Evolutionary conservation across 35 echinoderm and acorn worm genomes (phyloP).

Genomic region (Diadema setosum): DNA sequence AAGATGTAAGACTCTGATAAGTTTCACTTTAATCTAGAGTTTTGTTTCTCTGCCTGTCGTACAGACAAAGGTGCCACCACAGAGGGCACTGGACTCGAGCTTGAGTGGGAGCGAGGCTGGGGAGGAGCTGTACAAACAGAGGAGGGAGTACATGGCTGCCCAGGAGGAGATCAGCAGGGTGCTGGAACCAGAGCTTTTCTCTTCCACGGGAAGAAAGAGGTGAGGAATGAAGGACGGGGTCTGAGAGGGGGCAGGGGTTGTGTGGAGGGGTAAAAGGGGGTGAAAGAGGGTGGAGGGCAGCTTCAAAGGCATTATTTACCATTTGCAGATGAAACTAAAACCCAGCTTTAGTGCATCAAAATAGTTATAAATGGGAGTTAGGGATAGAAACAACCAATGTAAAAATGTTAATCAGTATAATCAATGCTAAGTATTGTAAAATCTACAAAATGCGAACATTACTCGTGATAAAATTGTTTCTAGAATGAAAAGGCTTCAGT

Average conservation of each 20-base stretch:
- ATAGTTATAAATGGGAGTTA: too few species aligned
- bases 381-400: too few species aligned
- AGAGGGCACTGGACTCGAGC: background rate
- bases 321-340: too few species aligned
- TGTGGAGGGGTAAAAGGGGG: background rate
- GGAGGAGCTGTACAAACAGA: constrained; percentile 9
- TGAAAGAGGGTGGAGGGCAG: background rate
- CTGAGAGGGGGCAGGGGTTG: background rate
- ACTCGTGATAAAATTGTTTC: too few species aligned
- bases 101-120: background rate
- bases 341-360: too few species aligned
- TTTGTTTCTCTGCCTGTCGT: background rate
- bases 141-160: background rate
- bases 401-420: too few species aligned
- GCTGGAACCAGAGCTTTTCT: constrained; percentile 9
- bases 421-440: too few species aligned
- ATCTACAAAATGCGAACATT: too few species aligned
- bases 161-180: constrained; percentile 1
- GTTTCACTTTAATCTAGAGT: background rate
- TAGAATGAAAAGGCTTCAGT: too few species aligned
- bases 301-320: too few species aligned
- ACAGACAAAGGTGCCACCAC: background rate
- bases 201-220: background rate
- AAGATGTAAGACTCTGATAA: background rate
- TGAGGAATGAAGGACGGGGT: background rate